A percentile compares a stretch with the other conserved stretches of the same genome.
Conservation (phyloP, 2,113 vertebrate species). For the Onychostoma macrolepis region DNA sequence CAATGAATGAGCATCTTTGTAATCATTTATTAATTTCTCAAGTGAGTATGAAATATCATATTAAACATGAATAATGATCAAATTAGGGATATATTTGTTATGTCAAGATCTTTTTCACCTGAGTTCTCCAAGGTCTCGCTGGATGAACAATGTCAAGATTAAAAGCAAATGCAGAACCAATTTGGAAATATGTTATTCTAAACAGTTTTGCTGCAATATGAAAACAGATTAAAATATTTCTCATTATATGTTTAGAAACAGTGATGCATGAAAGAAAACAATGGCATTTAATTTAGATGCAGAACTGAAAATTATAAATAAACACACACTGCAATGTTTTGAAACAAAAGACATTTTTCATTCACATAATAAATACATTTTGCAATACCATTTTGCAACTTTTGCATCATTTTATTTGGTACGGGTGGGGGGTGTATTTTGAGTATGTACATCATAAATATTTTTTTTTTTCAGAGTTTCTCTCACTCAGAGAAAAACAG, state of each 20-base stretch:
- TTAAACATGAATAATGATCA: slow-evolving; percentile 50
- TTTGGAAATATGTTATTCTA: neutral
- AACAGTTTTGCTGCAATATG: neutral
- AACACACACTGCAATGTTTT: slow-evolving; percentile 78
- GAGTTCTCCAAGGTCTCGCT: neutral
- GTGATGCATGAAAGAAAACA: neutral
- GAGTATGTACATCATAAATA: slow-evolving; percentile 99
- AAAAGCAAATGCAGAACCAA: neutral
- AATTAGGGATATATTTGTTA: neutral
- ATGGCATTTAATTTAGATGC: neutral
- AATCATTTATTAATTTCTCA: slow-evolving; percentile 14
- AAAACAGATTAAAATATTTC: neutral
- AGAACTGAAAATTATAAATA: slow-evolving; percentile 52
- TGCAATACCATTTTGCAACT: slow-evolving; percentile 84
- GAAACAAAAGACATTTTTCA: slow-evolving; percentile 80
- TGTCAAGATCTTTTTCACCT: neutral
- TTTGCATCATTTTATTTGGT: slow-evolving; percentile 86
- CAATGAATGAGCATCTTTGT: neutral
- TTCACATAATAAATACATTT: slow-evolving; percentile 98
- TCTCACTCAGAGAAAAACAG: slow-evolving; percentile 78
- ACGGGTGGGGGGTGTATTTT: slow-evolving; percentile 75
- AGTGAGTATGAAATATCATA: slow-evolving; percentile 38
- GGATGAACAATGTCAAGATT: neutral
- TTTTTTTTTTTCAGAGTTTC: slow-evolving; percentile 83
- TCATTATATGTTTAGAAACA: neutral